phyloP scores from a whole-genome alignment of 2,888 invertebrate species.

The Drosophila neoperkinsi region DNA sequence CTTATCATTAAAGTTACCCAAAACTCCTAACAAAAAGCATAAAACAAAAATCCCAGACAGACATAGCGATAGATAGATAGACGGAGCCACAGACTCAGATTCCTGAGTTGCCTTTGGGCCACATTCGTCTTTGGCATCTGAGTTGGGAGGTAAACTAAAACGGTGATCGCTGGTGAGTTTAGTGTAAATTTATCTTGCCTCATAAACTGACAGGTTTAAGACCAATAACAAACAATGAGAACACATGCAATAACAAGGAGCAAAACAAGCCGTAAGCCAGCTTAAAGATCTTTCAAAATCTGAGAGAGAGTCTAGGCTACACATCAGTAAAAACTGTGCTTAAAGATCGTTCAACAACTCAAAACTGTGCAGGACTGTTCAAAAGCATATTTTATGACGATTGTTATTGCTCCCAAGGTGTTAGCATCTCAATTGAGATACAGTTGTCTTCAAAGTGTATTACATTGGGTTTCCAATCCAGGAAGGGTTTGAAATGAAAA shows the following conservation, averaged over 20 bases:
- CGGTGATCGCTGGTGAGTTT: constrained; percentile 9
- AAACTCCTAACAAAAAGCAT: constrained; percentile 11
- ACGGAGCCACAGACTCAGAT: constrained; percentile 9
- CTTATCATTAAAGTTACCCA: constrained; percentile 53
- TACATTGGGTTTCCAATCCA: neutral
- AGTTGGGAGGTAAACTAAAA: constrained; percentile 36
- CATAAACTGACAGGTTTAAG: constrained; percentile 37
- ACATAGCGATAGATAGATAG: constrained; percentile 11
- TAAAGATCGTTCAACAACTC: constrained; percentile 28
- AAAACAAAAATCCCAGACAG: constrained; percentile 20
- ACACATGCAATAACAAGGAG: constrained; percentile 47
- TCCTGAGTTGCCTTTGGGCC: constrained; percentile 10
- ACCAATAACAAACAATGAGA: constrained; percentile 41
- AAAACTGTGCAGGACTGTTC: constrained; percentile 21
- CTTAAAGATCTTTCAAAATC: neutral
- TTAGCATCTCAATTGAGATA: constrained; percentile 1
- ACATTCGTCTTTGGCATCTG: neutral
- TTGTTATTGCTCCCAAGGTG: constrained; percentile 20
- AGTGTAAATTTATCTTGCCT: constrained; percentile 19
- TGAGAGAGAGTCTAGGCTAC: constrained; percentile 4
- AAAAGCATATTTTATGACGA: constrained; percentile 41
- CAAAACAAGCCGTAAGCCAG: constrained; percentile 13
- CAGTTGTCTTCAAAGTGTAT: neutral
- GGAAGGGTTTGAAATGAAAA: neutral
- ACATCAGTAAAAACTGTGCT: constrained; percentile 28